phyloP scores from a whole-genome alignment of 2,113 vertebrate species.

The Carlito syrichta region DNA sequence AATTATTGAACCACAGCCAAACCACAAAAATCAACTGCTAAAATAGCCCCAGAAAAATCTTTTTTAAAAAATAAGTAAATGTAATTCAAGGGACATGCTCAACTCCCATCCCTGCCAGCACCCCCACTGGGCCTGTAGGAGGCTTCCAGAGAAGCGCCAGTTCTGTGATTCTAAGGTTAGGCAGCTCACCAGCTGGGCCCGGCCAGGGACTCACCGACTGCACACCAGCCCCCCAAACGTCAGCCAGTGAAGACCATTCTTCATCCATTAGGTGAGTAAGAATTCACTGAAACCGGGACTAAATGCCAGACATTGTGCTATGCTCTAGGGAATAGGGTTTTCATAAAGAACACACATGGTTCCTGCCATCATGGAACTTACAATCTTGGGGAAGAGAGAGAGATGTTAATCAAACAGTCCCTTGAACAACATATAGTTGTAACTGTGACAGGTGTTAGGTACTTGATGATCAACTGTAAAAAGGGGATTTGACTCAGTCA shows the following conservation, averaged over 20 bases:
- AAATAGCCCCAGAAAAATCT: slow-evolving; percentile 21
- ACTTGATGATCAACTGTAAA: neutral
- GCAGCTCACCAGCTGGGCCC: neutral
- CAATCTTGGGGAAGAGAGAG: neutral
- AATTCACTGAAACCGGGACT: neutral
- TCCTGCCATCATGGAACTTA: neutral
- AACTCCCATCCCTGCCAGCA: neutral
- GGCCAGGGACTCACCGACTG: neutral
- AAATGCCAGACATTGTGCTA: neutral
- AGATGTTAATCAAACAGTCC: neutral
- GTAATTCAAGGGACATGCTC: neutral
- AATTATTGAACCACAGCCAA: slow-evolving; percentile 54
- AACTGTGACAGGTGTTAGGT: neutral
- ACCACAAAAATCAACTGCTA: slow-evolving; percentile 46
- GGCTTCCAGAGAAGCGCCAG: neutral
- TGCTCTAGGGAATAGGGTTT: neutral
- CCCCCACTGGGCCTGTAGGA: neutral
- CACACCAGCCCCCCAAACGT: fast-evolving
- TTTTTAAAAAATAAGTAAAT: slow-evolving; percentile 5
- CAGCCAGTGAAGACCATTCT: neutral
- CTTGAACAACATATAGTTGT: neutral
- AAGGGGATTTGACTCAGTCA: neutral
- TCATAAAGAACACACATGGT: neutral
- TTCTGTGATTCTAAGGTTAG: neutral
- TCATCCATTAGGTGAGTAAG: neutral